Evolutionary conservation across 2,888 invertebrate genomes (phyloP).

Genomic region (Amphipyra tragopoginis): DNA sequence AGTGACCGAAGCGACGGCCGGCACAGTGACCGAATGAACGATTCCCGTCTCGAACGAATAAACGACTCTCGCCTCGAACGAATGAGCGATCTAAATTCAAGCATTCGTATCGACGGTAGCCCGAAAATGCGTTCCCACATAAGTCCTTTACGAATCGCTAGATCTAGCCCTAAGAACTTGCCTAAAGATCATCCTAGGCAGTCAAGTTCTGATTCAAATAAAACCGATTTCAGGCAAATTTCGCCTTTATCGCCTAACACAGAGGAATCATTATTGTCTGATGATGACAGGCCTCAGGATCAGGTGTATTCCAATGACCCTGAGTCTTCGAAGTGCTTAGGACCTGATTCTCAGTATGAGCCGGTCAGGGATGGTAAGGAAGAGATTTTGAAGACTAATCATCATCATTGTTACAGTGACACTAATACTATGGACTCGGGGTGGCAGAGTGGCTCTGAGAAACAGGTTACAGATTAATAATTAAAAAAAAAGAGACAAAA

Average conservation of each 20-base stretch:
- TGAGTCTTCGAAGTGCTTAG: constrained; percentile 78
- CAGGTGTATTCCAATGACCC: constrained; percentile 80
- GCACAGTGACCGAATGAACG: constrained; percentile 60
- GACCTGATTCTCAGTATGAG: constrained; percentile 85
- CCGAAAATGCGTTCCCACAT: constrained; percentile 79
- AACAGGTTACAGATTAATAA: constrained; percentile 87
- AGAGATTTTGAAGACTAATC: constrained; percentile 79
- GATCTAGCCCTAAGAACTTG: constrained; percentile 74
- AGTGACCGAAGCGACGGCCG: constrained; percentile 56
- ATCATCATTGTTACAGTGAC: constrained; percentile 89
- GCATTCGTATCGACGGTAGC: constrained; percentile 80
- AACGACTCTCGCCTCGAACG: constrained; percentile 69
- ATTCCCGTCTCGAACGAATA: constrained; percentile 57
- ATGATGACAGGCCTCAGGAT: constrained; percentile 74
- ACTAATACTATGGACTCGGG: constrained; percentile 92
- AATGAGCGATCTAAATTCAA: constrained; percentile 79
- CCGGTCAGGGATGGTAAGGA: constrained; percentile 80
- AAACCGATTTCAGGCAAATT: constrained; percentile 76
- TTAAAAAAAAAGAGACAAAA: too few species aligned
- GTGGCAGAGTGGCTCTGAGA: constrained; percentile 92
- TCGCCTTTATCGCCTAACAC: constrained; percentile 84
- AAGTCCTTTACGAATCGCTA: constrained; percentile 76
- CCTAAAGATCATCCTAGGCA: constrained; percentile 76
- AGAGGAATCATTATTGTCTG: constrained; percentile 83
- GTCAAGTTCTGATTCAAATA: constrained; percentile 71